Evolutionary conservation across 2,888 invertebrate species (phyloP).

Genomic region (Cremastinae sp.): DNA sequence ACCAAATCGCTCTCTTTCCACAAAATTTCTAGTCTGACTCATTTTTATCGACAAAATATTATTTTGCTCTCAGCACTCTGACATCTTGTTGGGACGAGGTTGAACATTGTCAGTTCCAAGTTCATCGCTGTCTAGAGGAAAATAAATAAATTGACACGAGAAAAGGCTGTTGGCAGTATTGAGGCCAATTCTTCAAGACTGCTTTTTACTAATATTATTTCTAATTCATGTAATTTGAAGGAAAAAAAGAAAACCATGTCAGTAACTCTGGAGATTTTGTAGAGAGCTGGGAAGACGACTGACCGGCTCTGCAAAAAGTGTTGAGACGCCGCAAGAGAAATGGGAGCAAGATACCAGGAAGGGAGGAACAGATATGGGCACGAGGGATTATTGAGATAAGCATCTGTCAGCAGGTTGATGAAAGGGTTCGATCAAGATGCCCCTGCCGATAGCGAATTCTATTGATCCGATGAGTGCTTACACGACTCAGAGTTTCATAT

Average conservation of each 20-base stretch:
- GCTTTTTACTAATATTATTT: conserved; percentile 46
- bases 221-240: conserved; percentile 27
- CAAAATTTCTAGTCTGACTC: conserved; percentile 70
- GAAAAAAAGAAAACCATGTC: background rate
- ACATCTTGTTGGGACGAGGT: background rate
- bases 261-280: background rate
- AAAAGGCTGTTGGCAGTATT: conserved; percentile 17
- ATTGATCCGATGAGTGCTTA: conserved; percentile 76
- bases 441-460: conserved; percentile 81
- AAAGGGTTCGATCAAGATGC: conserved; percentile 75
- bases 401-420: background rate
- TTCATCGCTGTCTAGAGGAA: background rate
- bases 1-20: conserved; percentile 24
- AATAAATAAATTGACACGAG: background rate
- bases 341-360: background rate
- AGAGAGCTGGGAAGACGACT: background rate
- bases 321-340: conserved; percentile 4
- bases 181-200: conserved; percentile 46
- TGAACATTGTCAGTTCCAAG: background rate
- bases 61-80: background rate
- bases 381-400: conserved; percentile 21
- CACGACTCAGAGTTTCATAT: conserved; percentile 77
- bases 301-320: conserved; percentile 1
- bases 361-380: conserved; percentile 24
- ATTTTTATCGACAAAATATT: conserved; percentile 60